Base-by-base conservation (phyloP, 1,140 invertebrate species). In the Atopsyche davidsoni region DNA sequence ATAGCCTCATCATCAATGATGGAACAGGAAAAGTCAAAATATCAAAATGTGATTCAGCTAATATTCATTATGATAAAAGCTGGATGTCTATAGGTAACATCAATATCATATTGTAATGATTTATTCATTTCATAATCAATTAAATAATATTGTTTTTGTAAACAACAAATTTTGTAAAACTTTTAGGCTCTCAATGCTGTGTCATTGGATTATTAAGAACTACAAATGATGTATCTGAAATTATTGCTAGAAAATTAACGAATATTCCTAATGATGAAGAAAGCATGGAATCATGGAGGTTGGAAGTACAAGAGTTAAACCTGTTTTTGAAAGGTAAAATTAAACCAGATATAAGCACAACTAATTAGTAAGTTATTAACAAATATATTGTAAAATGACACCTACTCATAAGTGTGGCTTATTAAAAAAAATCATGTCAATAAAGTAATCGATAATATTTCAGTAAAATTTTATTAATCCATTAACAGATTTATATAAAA, bases 1-100 rank as follows among this genome's bases (percentile, higher is more conserved):
- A 46, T 40, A 49, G 52, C 14, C 34, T 57, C 1, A 57, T 57
- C 7, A 36, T 57, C 18, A 52, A 46, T 16, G 55, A 57, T 19
- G 41, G 32, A 3, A 52, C 46, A 13, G 49, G 32, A 11, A 38
- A 46, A 42, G 55, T 28, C 4, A 57, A 57, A 46, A 46, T 57
- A 25, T 49, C 49, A 2, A 40, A 43, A 35, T 57, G 55, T 28
- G 35, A 50, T 48, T 48, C 50, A 31, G 41, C 40, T 0, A 11
- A 57, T 7, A 25, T 28, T 25, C 39, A 24, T 9, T 39, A 11
- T 24, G 41, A 52, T 36, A 42, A 22, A 11, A 25, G 41, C 23
- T 53, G 49, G 55, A 49, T 57, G 17, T 14, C 24, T n/a, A 57
- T 49, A 57, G 55, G 55, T 57, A 45, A 18, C 6, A 28, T 28